phyloP scores from a whole-genome alignment of 2,113 vertebrate species.

The Anoplopoma fimbria region DNA sequence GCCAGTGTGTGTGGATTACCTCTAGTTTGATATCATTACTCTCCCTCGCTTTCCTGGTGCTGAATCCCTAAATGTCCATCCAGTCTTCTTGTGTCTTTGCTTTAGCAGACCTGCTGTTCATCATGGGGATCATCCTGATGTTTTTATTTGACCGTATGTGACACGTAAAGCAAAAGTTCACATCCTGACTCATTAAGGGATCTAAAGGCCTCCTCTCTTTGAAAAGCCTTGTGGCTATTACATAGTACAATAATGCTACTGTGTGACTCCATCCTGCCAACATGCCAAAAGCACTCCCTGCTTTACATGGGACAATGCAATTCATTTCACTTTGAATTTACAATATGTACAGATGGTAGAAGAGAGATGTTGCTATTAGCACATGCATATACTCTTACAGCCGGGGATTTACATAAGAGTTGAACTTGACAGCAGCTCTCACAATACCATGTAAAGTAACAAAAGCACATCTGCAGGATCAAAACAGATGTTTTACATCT shows the following conservation, averaged over 20 bases:
- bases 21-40: constrained; percentile 17
- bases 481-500: constrained; percentile 80
- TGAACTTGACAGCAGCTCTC: constrained; percentile 63
- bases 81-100: constrained; percentile 9
- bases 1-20: neutral
- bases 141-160: constrained; percentile 34
- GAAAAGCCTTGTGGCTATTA: constrained; percentile 20
- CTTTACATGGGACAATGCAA: constrained; percentile 61
- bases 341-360: constrained; percentile 5
- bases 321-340: constrained; percentile 71
- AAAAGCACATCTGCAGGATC: constrained; percentile 45
- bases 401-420: constrained; percentile 49
- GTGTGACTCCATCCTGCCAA: constrained; percentile 46
- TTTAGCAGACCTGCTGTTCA: constrained; percentile 12
- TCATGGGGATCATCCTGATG: constrained; percentile 31
- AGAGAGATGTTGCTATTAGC: neutral
- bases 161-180: constrained; percentile 5
- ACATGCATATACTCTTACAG: constrained; percentile 1
- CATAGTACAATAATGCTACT: constrained; percentile 49
- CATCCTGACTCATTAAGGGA: constrained; percentile 19
- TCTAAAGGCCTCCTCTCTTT: constrained; percentile 22
- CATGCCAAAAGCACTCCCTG: constrained; percentile 33
- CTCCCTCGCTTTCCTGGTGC: neutral
- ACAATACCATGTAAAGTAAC: constrained; percentile 66
- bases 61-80: constrained; percentile 1